Evolutionary conservation across 2,113 vertebrate genomes (phyloP).

Genomic region (Spea bombifrons): DNA sequence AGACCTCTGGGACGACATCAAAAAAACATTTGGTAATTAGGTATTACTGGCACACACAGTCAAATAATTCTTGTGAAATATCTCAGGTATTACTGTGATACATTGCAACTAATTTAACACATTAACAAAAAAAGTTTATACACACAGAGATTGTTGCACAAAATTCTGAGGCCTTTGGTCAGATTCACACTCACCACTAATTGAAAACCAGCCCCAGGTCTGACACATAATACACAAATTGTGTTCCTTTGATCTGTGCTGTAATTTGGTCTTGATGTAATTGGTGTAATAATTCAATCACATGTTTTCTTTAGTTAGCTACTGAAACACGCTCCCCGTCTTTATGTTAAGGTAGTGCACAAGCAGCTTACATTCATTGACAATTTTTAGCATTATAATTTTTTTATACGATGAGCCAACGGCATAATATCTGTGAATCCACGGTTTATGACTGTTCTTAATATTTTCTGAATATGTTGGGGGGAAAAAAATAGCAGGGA

Average conservation of each 20-base stretch:
- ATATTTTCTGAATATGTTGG: constrained; percentile 81
- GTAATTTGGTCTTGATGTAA: no score
- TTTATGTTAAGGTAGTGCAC: no score
- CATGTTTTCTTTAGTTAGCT: no score
- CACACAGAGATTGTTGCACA: constrained; percentile 2
- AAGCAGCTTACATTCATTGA: no score
- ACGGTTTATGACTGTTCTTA: constrained; percentile 73
- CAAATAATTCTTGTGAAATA: constrained; percentile 12
- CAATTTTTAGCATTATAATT: no score
- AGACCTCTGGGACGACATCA: not conserved
- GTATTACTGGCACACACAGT: constrained; percentile 4
- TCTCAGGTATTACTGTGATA: constrained; percentile 2
- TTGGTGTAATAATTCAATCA: no score
- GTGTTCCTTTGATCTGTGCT: no score
- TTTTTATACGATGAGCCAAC: constrained; percentile 44
- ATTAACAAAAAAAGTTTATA: constrained; percentile 23
- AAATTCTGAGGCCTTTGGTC: not conserved
- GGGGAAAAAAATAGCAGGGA: constrained; percentile 59
- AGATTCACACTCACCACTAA: not conserved
- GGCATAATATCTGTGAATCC: constrained; percentile 71
- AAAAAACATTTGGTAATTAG: constrained; percentile 14
- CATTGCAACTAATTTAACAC: constrained; percentile 4
- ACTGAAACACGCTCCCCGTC: no score
- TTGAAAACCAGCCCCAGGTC: no score
- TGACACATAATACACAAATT: no score